phyloP scores from a whole-genome alignment of 2,797 vertebrate species.

The Sylvia borin region DNA sequence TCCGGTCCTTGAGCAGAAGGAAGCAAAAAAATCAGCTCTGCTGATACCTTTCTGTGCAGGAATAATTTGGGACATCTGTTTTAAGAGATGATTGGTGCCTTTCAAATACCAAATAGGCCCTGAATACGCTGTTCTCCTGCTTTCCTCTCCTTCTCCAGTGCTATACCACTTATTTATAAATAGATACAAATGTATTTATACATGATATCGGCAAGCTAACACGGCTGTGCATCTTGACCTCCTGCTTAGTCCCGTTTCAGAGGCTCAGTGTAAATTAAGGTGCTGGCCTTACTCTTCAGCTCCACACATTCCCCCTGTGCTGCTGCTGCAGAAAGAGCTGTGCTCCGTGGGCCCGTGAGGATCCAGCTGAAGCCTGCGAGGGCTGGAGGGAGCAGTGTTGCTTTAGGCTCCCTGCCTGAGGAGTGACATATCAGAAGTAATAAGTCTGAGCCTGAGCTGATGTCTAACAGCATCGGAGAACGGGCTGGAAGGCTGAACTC shows the following conservation, averaged over 20 bases:
- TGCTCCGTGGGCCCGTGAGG: not conserved
- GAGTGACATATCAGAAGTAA: slow-evolving; percentile 65
- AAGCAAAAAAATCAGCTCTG: not conserved
- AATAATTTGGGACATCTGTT: not conserved
- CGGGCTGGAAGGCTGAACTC: slow-evolving; percentile 34
- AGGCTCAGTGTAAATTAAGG: not conserved
- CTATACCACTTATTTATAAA: not conserved
- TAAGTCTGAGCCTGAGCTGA: slow-evolving; percentile 60
- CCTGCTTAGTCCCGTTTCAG: not conserved
- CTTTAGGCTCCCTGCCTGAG: slow-evolving; percentile 62
- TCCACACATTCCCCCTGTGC: not conserved
- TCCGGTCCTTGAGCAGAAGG: not conserved
- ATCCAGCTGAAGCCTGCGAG: slow-evolving; percentile 46
- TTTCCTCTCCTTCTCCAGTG: not conserved
- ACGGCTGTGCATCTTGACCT: not conserved
- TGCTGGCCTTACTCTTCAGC: not conserved
- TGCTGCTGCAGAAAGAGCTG: slow-evolving; percentile 13
- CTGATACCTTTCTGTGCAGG: not conserved
- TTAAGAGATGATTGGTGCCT: not conserved
- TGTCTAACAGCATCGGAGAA: slow-evolving; percentile 32
- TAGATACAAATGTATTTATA: not conserved
- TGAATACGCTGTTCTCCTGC: not conserved
- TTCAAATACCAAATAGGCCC: not conserved
- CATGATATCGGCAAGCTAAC: not conserved
- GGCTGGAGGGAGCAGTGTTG: slow-evolving; percentile 62